Evolutionary conservation across 2,113 vertebrate species (phyloP), one percentile per base, ranked within the genome.

Genomic region (Lampris incognitus): DNA sequence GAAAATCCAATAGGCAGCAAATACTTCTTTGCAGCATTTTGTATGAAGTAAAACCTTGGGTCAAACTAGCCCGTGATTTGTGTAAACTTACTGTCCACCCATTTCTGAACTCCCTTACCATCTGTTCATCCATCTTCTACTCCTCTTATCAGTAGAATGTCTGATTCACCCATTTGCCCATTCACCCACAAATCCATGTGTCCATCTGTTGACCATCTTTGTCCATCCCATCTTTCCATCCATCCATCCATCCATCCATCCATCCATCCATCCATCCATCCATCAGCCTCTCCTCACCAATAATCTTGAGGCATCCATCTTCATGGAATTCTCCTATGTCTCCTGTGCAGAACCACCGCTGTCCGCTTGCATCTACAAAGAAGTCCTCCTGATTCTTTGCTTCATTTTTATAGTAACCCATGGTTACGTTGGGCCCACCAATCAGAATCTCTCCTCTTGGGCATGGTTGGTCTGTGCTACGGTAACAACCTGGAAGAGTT

Each of bases 381-480:
- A 97, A 99, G 83, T 99, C 96, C 11, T 94, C 89, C 38, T 88
- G 93, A 74, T 95, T 95, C 84, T 94, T 95, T 0, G 71, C 69
- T 79, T 96, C 91, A 11, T 94, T 95, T 92, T 97, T 98, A 83
- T 97, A 99, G 93, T 99, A 99, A n/a, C 97, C 97, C 94, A 97
- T 94, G n/a, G 97, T 96, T 38, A 99, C 94, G 36, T 96, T 99
- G 66, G 94, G 94, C 36, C 98, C 97, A 51, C 98, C 98, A 57
- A 99, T 93, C 80, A 99, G 92, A 83, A 99, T 95, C 90, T 99
- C 98, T 52, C 98, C 98, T 87, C 97, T 92, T 4, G 98, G 96
- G 65, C 95, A 92, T 1, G 97, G 97, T 72, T 95, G 94, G 85
- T 99, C 97, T 0, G 94, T 96, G 87, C 95, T 96, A 46, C 89